Conservation (phyloP, 2,113 vertebrate genomes). For the Pygoscelis antarcticus region DNA sequence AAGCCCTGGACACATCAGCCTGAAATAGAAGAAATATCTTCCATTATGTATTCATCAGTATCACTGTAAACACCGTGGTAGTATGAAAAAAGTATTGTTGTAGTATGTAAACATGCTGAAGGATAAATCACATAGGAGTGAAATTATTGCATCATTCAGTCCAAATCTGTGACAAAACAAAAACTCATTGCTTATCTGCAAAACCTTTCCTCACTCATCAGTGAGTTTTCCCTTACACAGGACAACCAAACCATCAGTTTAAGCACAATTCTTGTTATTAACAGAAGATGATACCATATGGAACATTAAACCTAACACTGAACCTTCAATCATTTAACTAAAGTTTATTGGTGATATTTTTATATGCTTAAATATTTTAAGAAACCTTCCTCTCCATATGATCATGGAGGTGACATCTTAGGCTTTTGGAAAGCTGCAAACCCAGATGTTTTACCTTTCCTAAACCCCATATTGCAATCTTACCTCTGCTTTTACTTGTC, state of each 20-base stretch:
- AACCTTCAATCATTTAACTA: not conserved
- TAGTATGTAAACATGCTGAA: not conserved
- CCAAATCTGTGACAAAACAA: not conserved
- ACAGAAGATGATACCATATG: not conserved
- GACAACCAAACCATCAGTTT: not conserved
- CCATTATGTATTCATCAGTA: not conserved
- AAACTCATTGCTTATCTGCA: not conserved
- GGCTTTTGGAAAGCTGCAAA: not conserved
- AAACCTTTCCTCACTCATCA: rapidly evolving
- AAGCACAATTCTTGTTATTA: not conserved
- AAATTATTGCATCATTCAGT: not conserved
- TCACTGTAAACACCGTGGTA: not conserved
- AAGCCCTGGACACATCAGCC: constrained; percentile 90
- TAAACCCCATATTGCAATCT: not conserved
- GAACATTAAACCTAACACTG: not conserved
- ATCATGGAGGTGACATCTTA: not conserved
- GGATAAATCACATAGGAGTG: not conserved
- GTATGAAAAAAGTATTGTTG: not conserved
- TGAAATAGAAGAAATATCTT: constrained; percentile 13
- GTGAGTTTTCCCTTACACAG: not conserved
- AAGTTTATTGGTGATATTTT: not conserved
- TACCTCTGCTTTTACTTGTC: not conserved
- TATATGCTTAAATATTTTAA: not conserved
- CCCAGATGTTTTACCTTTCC: not conserved
- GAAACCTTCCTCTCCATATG: not conserved